phyloP scores from a whole-genome alignment of 2,888 invertebrate genomes.

The Aspidiotus rigidus region DNA sequence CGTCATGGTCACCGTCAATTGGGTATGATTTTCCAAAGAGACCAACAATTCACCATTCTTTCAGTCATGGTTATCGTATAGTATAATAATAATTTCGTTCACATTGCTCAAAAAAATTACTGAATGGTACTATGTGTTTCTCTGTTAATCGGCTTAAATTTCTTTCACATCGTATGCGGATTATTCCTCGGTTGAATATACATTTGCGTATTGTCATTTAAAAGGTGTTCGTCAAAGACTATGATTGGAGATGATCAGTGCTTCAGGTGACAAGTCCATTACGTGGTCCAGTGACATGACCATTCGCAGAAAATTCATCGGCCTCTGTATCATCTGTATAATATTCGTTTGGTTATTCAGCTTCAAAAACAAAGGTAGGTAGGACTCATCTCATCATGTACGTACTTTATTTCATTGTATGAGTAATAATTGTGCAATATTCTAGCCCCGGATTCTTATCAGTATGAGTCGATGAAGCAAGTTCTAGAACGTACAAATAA shows the following conservation, averaged over 20 bases:
- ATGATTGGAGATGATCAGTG: constrained; percentile 26
- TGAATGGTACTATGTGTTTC: too few species aligned
- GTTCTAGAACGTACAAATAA: constrained; percentile 22
- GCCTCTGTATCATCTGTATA: constrained; percentile 7
- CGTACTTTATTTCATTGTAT: not conserved
- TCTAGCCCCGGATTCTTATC: constrained; percentile 19
- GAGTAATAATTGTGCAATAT: not conserved
- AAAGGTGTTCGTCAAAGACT: not conserved
- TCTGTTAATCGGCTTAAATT: too few species aligned
- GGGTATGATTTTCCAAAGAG: too few species aligned
- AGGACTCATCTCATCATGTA: not conserved
- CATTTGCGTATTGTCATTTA: too few species aligned
- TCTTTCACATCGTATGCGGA: too few species aligned
- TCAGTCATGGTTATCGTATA: too few species aligned
- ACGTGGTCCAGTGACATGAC: constrained; percentile 29
- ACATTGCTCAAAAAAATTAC: too few species aligned
- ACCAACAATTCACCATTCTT: too few species aligned
- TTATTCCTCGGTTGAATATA: too few species aligned
- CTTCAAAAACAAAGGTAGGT: constrained; percentile 20
- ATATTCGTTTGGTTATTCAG: constrained; percentile 21
- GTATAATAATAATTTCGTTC: too few species aligned
- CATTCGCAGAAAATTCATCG: constrained; percentile 21
- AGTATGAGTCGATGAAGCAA: constrained; percentile 24
- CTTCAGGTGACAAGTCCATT: constrained; percentile 9
- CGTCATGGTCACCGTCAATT: too few species aligned